These are phyloP conservation scores for Myotis brandtii DNA, from an alignment of 2,113 vertebrate genomes.

Conservation along the genomic window DNA sequence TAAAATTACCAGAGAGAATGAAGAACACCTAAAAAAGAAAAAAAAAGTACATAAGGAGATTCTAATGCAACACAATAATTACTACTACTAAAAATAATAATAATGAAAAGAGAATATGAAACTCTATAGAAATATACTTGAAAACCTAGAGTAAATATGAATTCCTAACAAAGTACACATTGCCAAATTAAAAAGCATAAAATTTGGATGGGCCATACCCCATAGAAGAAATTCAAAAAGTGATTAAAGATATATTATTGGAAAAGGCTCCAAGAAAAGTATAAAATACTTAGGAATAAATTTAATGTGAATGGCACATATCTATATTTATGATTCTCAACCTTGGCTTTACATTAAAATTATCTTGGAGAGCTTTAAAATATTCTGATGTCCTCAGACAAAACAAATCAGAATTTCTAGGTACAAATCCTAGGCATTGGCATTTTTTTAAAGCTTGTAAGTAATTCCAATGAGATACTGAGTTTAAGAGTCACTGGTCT, in stretches of 20 bases:
- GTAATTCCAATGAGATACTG: background rate
- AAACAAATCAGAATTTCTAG: background rate
- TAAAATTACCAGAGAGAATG: background rate
- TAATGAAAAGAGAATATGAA: background rate
- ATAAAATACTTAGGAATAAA: background rate
- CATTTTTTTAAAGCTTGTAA: background rate
- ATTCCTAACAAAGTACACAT: background rate
- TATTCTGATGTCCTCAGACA: background rate
- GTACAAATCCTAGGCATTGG: background rate
- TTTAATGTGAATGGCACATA: background rate
- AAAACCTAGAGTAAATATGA: background rate
- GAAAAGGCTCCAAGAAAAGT: background rate
- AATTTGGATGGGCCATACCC: background rate
- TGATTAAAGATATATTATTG: background rate
- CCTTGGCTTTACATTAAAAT: background rate
- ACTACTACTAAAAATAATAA: background rate
- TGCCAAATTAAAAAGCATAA: background rate
- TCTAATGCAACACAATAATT: background rate
- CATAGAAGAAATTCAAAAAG: background rate
- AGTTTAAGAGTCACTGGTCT: background rate
- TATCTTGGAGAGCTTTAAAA: background rate
- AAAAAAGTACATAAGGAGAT: background rate
- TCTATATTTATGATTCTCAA: constrained; percentile 14
- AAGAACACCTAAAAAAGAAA: background rate
- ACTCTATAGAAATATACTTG: background rate